phyloP scores from a whole-genome alignment of 2,888 invertebrate species.

The Cantharis rustica region DNA sequence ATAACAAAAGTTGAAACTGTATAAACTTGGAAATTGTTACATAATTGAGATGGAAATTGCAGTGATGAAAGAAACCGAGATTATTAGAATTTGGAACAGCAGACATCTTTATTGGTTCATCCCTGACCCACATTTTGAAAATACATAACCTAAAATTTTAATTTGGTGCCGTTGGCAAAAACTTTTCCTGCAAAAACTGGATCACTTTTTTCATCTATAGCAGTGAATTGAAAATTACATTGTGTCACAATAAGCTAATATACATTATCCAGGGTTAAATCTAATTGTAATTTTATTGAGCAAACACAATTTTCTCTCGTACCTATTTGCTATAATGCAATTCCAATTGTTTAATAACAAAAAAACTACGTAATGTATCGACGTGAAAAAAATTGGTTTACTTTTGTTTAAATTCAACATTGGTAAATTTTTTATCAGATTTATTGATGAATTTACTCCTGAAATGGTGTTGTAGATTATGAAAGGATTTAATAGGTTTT shows the following conservation, averaged over 20 bases:
- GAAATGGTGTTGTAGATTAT: neutral
- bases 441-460: neutral
- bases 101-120: neutral
- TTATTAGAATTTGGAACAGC: neutral
- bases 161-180: neutral
- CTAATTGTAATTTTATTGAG: neutral
- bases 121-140: neutral
- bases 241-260: slow-evolving; percentile 7
- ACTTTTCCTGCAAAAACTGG: neutral
- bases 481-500: neutral
- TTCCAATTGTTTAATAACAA: neutral
- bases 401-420: neutral
- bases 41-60: neutral
- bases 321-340: neutral
- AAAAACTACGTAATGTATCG: neutral
- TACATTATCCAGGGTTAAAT: neutral
- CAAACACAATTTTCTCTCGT: neutral
- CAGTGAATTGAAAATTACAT: neutral
- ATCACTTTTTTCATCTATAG: neutral
- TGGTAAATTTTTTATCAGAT: neutral
- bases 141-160: neutral
- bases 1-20: neutral
- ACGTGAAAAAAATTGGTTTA: neutral
- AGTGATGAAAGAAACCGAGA: neutral
- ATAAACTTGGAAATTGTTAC: neutral